Evolutionary conservation across 1,140 invertebrate genomes (phyloP).

Genomic region (Sitobion miscanthi): DNA sequence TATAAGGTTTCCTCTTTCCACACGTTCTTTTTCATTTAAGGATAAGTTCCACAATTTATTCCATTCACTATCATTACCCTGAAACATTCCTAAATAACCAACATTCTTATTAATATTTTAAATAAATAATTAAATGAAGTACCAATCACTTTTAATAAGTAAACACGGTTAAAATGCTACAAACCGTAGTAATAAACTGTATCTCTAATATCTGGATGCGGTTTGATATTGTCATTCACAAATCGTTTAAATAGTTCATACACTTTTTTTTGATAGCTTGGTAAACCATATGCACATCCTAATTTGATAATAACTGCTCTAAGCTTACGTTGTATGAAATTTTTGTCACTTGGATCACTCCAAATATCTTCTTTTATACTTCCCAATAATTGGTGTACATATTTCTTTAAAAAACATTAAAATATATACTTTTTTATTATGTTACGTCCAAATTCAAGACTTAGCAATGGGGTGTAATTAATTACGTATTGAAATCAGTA

Average conservation of each 20-base stretch:
- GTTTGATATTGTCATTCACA: constrained; percentile 64
- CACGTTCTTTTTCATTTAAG: constrained; percentile 74
- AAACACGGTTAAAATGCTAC: neutral
- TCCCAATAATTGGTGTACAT: constrained; percentile 23
- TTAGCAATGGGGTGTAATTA: too few relatives aligned
- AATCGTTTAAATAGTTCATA: constrained; percentile 68
- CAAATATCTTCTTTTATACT: constrained; percentile 45
- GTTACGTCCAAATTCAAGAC: constrained; percentile 60
- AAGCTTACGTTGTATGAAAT: constrained; percentile 37
- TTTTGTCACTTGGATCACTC: constrained; percentile 26
- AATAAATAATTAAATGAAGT: neutral
- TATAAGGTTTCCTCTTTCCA: constrained; percentile 77
- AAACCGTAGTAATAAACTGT: constrained; percentile 57
- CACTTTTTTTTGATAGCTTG: constrained; percentile 68
- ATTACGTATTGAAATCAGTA: too few relatives aligned
- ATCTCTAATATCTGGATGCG: constrained; percentile 59
- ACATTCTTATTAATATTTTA: neutral
- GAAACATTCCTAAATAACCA: constrained; percentile 3
- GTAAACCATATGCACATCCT: constrained; percentile 69
- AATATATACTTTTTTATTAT: constrained; percentile 57
- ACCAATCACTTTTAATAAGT: too few relatives aligned
- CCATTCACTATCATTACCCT: constrained; percentile 67
- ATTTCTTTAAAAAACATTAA: constrained; percentile 26
- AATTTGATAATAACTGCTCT: constrained; percentile 63
- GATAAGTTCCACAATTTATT: constrained; percentile 77